These are phyloP conservation scores for Drosophila barbarae DNA, from an alignment of 2,888 invertebrate genomes.

Conservation along the genomic window DNA sequence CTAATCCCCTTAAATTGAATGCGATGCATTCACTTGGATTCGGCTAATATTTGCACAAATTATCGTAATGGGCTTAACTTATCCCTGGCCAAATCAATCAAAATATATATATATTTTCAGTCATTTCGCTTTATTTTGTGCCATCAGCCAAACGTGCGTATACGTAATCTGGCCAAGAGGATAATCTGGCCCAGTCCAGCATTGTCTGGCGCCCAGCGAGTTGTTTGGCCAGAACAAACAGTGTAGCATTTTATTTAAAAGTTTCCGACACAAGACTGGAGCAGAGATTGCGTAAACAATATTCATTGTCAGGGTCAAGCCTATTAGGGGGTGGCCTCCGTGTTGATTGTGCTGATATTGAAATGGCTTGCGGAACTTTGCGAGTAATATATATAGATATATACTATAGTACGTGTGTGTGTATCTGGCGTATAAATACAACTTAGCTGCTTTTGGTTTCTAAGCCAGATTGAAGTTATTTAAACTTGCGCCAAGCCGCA, in stretches of 20 bases:
- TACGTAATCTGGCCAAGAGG: conserved; percentile 47
- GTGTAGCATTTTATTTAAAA: conserved; percentile 45
- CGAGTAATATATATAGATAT: conserved; percentile 14
- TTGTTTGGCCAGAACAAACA: conserved; percentile 56
- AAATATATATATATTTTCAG: conserved; percentile 43
- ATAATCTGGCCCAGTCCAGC: conserved; percentile 29
- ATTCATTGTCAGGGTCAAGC: conserved; percentile 64
- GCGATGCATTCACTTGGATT: conserved; percentile 21
- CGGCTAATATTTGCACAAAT: conserved; percentile 27
- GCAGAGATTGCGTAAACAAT: conserved; percentile 35
- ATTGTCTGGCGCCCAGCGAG: conserved; percentile 37
- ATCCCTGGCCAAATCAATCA: conserved; percentile 37
- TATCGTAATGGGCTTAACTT: conserved; percentile 36
- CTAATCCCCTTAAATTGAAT: conserved; percentile 20
- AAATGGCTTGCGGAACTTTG: conserved; percentile 58
- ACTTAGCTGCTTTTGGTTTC: conserved; percentile 44
- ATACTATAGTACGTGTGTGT: conserved; percentile 1
- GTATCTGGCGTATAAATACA: conserved; percentile 49
- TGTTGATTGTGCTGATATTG: conserved; percentile 44
- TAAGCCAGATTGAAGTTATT: conserved; percentile 67
- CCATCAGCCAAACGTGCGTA: conserved; percentile 52
- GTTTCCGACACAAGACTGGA: conserved; percentile 24
- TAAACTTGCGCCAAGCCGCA: conserved; percentile 67
- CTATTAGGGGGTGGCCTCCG: conserved; percentile 48
- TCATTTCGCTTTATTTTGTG: conserved; percentile 44